Base-by-base conservation (phyloP, 2,797 vertebrate genomes). In the Trichosurus vulpecula region DNA sequence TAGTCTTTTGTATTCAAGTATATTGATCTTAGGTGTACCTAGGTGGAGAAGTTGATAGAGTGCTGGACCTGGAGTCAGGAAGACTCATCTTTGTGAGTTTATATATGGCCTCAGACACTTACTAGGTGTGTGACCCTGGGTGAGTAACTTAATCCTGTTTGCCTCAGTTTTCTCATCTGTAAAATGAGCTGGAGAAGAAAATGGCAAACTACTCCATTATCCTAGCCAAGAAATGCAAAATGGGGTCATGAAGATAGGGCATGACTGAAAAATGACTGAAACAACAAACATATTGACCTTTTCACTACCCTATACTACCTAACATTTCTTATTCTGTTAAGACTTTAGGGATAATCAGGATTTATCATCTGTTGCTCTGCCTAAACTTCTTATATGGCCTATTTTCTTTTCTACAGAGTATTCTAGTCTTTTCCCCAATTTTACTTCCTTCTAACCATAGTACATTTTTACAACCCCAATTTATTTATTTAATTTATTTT, bases 311-410 rank as follows among this genome's bases (percentile, higher is more conserved):
- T 10, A 9, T 41, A 22, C n/a, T 81, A 35, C 27, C 94, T 11
- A 47, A 52, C 25, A 53, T 52, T 51, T 0, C 52, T 30, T 8
- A 0, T 0, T 29, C 58, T 30, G 19, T 8, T 31, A 30, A 31
- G 90, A 57, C 27, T 51, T 81, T 31, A 30, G 13, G 11, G 53
- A 19, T 19, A n/a, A 2, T 4, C 47, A 5, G 55, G 90, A 6
- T 0, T 1, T 12, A 6, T 13, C 3, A 0, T 16, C 47, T 30
- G 10, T 35, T 90, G 29, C 27, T 41, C 4, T 13, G 51, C 30
- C 54, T 53, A 14, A 35, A 4, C 35, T 57, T 19, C 35, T 57
- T 19, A 0, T 0, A 2, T 52, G n/a, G 0, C 10, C 35, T 91
- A 0, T n/a, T 52, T 61, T 56, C 87, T 52, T 11, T 10, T 92